These are phyloP conservation scores for Sprattus sprattus DNA, from an alignment of 2,113 vertebrate genomes.

Conservation along the genomic window DNA sequence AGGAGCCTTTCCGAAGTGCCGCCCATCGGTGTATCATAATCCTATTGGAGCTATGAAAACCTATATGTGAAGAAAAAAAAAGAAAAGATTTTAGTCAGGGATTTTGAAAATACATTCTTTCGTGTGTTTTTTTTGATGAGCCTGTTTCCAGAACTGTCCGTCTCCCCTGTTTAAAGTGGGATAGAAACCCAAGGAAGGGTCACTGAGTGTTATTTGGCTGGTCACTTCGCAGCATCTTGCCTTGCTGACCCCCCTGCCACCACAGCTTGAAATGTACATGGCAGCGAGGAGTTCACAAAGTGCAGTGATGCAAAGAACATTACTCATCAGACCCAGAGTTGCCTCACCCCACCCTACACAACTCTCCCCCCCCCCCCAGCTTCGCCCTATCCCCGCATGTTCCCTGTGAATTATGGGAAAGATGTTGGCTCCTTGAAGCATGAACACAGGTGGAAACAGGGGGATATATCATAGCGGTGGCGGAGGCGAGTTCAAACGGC, in stretches of 20 bases:
- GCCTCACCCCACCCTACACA: constrained; percentile 22
- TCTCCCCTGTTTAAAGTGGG: background rate
- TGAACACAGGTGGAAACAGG: constrained; percentile 35
- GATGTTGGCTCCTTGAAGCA: constrained; percentile 17
- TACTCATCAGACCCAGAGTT: constrained; percentile 40
- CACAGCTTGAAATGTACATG: constrained; percentile 39
- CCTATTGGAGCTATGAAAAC: constrained; percentile 38
- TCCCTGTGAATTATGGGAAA: constrained; percentile 40
- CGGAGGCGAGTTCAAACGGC: constrained; percentile 27
- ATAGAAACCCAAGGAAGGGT: background rate
- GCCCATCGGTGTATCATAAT: constrained; percentile 41
- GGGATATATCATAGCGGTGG: constrained; percentile 27
- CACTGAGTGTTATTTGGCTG: background rate
- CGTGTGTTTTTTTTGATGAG: background rate
- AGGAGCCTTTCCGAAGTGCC: constrained; percentile 41
- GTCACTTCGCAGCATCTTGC: background rate
- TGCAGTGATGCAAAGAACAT: constrained; percentile 35
- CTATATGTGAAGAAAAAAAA: background rate
- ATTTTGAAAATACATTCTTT: background rate
- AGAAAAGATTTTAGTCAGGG: background rate
- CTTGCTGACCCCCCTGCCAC: background rate
- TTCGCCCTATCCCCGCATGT: constrained; percentile 31
- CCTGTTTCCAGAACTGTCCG: background rate
- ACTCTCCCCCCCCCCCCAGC: constrained; percentile 23
- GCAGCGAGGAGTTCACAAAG: constrained; percentile 28